Evolutionary conservation across 2,797 vertebrate genomes (phyloP), one percentile per base, ranked within the genome.

Genomic region (Threskiornis aethiopicus): DNA sequence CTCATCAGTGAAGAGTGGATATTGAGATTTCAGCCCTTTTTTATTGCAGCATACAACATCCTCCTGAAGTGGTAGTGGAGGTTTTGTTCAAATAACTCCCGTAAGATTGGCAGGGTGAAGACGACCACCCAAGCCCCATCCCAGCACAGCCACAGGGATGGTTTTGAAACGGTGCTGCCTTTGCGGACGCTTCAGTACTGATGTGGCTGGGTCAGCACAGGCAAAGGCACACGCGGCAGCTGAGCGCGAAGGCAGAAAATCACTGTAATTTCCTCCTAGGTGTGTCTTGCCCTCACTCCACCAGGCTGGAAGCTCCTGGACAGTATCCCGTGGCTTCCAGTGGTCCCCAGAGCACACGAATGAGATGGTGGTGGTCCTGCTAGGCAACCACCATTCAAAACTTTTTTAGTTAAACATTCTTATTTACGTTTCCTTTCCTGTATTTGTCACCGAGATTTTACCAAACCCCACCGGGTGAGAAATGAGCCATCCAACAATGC

Each of bases 221-320:
- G 35, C 29, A 51, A 16, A 0, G 1, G 41, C 57, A 76, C 35
- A 10, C 28, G 7, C 1, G 2, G 49, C 13, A 84, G 31, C 25
- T 1, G 1, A 25, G 42, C 2, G 1, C 16, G 29, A 75, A 66
- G 16, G 39, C 44, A 31, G 31, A 57, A 84, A 71, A 84, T 52
- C 59, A 16, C 46, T 4, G 22, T 31, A 4, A 87, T 70, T 67
- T 65, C 64, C 37, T 67, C 17, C 21, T 15, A 11, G 54, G n/a
- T 29, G 35, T 59, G 13, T 31, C 52, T 31, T 65, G 35, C 20
- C 54, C 16, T 70, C n/a, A 18, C 14, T 25, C 8, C 42, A n/a
- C 11, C 16, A 49, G 80, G 15, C 31, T 77, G 77, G 84, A 84
- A 77, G 41, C 14, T 65, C 41, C 65, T 47, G 42, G 42, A 18